These are phyloP conservation scores for Potorous gilbertii DNA, from an alignment of 2,797 vertebrate species.

Conservation along the genomic window DNA sequence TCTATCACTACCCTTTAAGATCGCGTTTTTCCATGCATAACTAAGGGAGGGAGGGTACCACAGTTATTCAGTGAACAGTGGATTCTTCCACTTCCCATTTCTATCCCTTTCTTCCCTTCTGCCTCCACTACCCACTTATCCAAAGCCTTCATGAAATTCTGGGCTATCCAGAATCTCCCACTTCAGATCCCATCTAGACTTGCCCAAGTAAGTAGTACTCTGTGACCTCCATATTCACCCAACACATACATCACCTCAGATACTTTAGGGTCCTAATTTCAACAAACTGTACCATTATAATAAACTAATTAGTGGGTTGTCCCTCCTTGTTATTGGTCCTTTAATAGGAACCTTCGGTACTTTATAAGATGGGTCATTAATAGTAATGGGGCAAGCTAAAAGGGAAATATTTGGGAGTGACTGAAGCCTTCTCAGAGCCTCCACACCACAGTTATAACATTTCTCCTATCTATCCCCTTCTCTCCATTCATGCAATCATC, in stretches of 20 bases:
- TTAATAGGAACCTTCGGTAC: not conserved
- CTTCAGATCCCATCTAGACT: not conserved
- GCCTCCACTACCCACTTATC: not conserved
- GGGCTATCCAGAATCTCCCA: not conserved
- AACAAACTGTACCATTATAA: not conserved
- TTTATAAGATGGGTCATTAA: not conserved
- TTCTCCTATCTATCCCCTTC: not conserved
- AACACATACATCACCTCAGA: not conserved
- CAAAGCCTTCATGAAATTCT: not conserved
- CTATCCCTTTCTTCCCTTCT: not conserved
- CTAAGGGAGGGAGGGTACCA: not conserved
- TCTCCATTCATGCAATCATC: not conserved
- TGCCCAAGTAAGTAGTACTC: not conserved
- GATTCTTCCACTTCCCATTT: not conserved
- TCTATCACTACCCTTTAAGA: not conserved
- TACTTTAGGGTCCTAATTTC: not conserved
- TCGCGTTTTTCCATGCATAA: not conserved
- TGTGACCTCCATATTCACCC: not conserved
- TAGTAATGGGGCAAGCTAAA: not conserved
- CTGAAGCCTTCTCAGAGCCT: not conserved
- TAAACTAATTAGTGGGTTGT: not conserved
- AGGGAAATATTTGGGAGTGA: not conserved
- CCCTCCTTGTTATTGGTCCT: not conserved
- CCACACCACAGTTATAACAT: not conserved
- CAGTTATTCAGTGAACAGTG: not conserved